Base-by-base conservation (phyloP, 2,113 vertebrate species). In the Tamias sibiricus region DNA sequence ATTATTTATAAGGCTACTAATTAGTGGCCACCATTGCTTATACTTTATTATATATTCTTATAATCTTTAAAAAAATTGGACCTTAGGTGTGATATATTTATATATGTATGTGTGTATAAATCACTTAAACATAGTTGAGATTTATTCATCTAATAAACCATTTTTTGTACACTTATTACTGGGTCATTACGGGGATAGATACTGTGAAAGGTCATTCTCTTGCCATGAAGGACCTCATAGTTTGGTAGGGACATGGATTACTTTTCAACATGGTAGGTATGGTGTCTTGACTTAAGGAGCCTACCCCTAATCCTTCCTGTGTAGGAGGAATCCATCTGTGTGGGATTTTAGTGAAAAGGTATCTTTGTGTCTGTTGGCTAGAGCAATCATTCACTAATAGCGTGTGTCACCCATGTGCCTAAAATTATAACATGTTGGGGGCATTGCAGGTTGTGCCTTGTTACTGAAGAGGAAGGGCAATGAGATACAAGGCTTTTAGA, bases 161-260 rank as follows among this genome's bases (percentile, higher is more conserved):
- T 80, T 88, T 96, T 96, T 77, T 90, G 49, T 24, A 54, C 22
- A 93, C 3, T 59, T 72, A 35, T 4, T 75, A 1, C 92, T 94
- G 35, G 52, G 37, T 81, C 66, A 59, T 40, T 44, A 72, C 12
- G 52, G 54, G 40, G 13, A 4, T 6, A 85, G 44, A 68, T 8
- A 68, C 11, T 35, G 4, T 87, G 54, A 49, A 72, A 86, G n/a
- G 26, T 87, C 62, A 47, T 49, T 30, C 8, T 81, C 37, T 88
- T 17, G n/a, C 30, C 12, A 30, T 32, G 22, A 47, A 74, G 37
- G 57, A 28, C 3, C 26, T 95, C 17, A 19, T 42, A 24, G 54
- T 81, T 85, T 91, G 42, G 20, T 81, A 66, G 37, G 40, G 32
- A 66, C n/a, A 35, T 59, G 64, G 68, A 52, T 80, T 75, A 40